These are phyloP conservation scores for Nasonia longicornis DNA, from an alignment of 1,140 invertebrate species.

Conservation along the genomic window DNA sequence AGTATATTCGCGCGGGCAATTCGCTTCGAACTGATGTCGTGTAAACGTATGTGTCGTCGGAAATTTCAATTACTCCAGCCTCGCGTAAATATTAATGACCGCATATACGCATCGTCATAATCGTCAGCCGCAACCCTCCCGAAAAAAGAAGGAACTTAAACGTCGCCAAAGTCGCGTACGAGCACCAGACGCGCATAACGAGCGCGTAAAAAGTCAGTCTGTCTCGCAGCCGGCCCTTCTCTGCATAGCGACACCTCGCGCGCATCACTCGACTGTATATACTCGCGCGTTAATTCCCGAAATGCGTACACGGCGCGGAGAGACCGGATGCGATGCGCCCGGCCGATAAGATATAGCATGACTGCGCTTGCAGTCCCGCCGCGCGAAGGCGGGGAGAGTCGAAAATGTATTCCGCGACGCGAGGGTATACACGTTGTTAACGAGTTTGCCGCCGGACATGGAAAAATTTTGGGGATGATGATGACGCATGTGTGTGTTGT, in stretches of 20 bases:
- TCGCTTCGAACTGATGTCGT: too few relatives aligned
- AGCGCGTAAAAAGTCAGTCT: slow-evolving; percentile 5
- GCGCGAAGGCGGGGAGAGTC: not conserved
- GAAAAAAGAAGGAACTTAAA: not conserved
- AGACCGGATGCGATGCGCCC: slow-evolving; percentile 15
- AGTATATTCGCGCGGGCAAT: not conserved
- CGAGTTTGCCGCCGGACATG: not conserved
- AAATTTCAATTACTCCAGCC: too few relatives aligned
- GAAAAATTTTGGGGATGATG: not conserved
- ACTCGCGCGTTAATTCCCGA: slow-evolving; percentile 22
- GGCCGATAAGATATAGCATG: slow-evolving; percentile 22
- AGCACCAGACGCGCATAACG: not conserved
- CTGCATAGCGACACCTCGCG: not conserved
- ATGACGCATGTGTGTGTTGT: not conserved
- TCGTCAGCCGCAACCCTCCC: not conserved
- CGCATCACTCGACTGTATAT: not conserved
- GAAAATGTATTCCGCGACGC: not conserved
- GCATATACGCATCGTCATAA: not conserved
- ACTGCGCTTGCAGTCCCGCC: not conserved
- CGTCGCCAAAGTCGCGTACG: not conserved
- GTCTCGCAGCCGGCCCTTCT: not conserved
- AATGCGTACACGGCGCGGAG: not conserved
- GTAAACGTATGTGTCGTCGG: too few relatives aligned
- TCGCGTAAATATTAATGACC: not conserved
- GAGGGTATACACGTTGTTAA: not conserved